phyloP scores from a whole-genome alignment of 2,888 invertebrate genomes.

The Aricia artaxerxes region DNA sequence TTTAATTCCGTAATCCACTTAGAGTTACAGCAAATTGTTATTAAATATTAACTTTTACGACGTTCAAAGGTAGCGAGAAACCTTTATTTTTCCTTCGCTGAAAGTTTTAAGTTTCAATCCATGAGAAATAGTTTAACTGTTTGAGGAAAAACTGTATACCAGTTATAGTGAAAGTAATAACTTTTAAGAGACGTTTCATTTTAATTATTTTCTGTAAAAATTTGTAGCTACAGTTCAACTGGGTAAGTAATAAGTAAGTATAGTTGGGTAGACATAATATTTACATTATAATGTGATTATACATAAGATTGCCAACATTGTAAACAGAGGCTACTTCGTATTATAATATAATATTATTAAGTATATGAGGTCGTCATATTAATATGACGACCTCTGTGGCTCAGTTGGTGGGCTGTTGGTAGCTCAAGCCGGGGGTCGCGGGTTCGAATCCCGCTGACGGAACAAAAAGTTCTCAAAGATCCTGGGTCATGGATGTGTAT shows the following conservation, averaged over 20 bases:
- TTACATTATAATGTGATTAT: background rate
- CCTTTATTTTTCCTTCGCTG: constrained; percentile 14
- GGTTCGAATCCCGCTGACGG: too few species aligned
- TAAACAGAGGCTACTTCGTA: background rate
- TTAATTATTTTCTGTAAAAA: constrained; percentile 1
- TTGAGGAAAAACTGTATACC: background rate
- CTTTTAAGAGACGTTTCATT: constrained; percentile 2
- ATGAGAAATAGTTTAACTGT: constrained; percentile 6
- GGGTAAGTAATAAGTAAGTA: background rate
- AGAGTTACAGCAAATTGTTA: constrained; percentile 18
- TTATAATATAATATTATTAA: too few species aligned
- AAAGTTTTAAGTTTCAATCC: constrained; percentile 2
- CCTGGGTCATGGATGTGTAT: too few species aligned
- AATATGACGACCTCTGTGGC: too few species aligned
- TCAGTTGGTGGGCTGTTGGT: too few species aligned
- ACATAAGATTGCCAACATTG: background rate
- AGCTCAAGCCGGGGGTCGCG: too few species aligned
- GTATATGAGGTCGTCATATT: too few species aligned
- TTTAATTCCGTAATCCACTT: background rate
- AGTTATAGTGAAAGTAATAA: background rate
- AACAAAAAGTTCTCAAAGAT: too few species aligned
- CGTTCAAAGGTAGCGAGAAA: constrained; percentile 24
- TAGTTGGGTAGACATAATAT: background rate
- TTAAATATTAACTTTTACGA: constrained; percentile 7
- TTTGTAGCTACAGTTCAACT: background rate